Percentiles rank a stretch among this genome's conserved stretches.
Evolutionary conservation across 2,888 invertebrate species (phyloP).

Genomic region (Ectobius pallidus): DNA sequence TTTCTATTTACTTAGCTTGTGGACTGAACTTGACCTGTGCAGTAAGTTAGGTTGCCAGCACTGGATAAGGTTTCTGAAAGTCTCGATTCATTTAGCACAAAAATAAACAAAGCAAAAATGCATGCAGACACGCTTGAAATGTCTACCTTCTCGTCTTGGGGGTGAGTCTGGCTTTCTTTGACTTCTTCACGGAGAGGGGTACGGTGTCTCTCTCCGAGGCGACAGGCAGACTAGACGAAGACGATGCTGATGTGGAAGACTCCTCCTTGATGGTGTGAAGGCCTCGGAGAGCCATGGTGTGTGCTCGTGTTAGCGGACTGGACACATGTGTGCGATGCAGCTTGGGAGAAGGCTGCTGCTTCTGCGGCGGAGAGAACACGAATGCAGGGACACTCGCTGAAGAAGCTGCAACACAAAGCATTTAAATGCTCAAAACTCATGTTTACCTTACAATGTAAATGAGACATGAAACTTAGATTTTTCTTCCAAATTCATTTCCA

Average conservation of each 20-base stretch:
- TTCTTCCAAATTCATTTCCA: no score
- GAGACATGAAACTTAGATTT: no score
- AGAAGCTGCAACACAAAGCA: neutral
- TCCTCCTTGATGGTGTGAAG: slow-evolving; percentile 19
- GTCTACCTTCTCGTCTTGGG: neutral
- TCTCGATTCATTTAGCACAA: no score
- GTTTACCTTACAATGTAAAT: no score
- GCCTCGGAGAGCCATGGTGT: slow-evolving; percentile 13
- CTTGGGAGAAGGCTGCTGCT: neutral
- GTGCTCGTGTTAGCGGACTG: neutral
- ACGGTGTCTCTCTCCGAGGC: neutral
- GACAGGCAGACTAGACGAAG: neutral
- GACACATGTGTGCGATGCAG: neutral
- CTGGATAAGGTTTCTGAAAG: no score
- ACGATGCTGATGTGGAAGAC: neutral
- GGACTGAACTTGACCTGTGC: no score
- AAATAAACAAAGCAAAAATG: no score
- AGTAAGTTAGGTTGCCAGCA: no score
- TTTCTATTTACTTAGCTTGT: no score
- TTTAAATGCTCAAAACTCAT: no score
- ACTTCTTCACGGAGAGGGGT: neutral
- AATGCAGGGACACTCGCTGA: neutral
- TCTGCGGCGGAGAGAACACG: slow-evolving; percentile 13
- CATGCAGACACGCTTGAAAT: no score
- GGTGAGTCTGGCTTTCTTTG: neutral